Evolutionary conservation across 2,113 vertebrate genomes (phyloP).

Genomic region (Neomonachus schauinslandi): DNA sequence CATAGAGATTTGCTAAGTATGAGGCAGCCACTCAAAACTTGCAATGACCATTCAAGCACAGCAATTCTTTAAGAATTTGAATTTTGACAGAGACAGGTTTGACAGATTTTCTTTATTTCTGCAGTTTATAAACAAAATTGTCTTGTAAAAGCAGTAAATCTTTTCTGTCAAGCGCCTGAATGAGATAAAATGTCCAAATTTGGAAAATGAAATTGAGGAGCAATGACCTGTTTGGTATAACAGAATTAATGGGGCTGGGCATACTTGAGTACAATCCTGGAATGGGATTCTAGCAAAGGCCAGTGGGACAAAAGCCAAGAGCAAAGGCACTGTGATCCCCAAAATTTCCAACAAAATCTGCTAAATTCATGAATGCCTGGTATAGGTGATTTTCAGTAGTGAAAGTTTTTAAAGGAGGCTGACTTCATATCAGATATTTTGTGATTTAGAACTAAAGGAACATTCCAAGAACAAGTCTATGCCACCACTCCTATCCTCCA

Average conservation of each 20-base stretch:
- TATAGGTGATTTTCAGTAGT: neutral
- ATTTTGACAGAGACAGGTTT: neutral
- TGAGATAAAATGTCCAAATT: neutral
- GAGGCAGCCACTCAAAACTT: neutral
- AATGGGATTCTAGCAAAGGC: neutral
- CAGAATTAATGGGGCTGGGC: neutral
- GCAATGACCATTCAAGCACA: neutral
- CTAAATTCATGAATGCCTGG: neutral
- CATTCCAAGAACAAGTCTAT: neutral
- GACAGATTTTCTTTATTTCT: neutral
- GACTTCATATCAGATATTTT: neutral
- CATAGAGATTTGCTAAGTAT: rapidly evolving
- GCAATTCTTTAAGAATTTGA: neutral
- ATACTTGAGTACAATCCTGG: neutral
- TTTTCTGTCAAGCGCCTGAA: neutral
- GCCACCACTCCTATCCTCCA: neutral
- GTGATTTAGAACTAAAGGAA: neutral
- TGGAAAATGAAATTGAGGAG: neutral
- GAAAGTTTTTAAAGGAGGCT: neutral
- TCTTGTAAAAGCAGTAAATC: neutral
- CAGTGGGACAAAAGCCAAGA: neutral
- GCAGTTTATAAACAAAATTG: neutral
- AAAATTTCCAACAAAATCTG: neutral
- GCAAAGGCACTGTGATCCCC: neutral
- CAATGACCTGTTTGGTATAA: neutral